phyloP scores from a whole-genome alignment of 2,113 vertebrate genomes.

The Tricholaema leucomelas region DNA sequence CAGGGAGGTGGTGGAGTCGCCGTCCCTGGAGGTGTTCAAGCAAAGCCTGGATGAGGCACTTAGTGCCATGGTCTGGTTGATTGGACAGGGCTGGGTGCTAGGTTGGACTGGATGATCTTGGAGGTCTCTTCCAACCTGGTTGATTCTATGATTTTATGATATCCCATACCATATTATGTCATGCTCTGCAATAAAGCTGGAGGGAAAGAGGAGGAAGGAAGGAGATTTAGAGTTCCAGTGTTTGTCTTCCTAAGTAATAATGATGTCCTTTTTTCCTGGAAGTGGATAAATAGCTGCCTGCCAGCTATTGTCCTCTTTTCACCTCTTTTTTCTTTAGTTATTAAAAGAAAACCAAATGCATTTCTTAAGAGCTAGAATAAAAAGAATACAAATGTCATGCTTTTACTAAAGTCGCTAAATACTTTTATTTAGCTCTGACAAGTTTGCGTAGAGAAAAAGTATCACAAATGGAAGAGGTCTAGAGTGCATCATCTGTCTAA shows the following conservation, averaged over 20 bases:
- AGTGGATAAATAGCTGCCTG: background rate
- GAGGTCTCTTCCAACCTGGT: too few species aligned
- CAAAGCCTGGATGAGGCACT: too few species aligned
- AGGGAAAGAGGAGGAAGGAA: background rate
- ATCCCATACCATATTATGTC: background rate
- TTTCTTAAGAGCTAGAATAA: background rate
- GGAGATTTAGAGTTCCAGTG: rapidly evolving
- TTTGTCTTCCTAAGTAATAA: background rate
- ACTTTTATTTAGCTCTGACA: background rate
- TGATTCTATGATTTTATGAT: too few species aligned
- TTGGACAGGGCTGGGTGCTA: too few species aligned
- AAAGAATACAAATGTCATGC: background rate
- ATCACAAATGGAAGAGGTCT: background rate
- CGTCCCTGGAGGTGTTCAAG: too few species aligned
- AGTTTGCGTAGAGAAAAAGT: background rate
- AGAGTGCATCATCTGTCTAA: background rate
- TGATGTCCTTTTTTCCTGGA: background rate
- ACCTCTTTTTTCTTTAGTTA: background rate
- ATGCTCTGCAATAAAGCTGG: background rate
- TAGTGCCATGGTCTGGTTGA: too few species aligned
- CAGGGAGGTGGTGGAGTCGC: too few species aligned
- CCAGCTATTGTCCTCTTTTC: background rate
- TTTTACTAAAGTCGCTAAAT: background rate
- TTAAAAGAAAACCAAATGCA: background rate
- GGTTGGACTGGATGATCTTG: too few species aligned